Evolutionary conservation across 2,113 vertebrate genomes (phyloP), one percentile per base, ranked within the genome.

Genomic region (Tragulus kanchil): DNA sequence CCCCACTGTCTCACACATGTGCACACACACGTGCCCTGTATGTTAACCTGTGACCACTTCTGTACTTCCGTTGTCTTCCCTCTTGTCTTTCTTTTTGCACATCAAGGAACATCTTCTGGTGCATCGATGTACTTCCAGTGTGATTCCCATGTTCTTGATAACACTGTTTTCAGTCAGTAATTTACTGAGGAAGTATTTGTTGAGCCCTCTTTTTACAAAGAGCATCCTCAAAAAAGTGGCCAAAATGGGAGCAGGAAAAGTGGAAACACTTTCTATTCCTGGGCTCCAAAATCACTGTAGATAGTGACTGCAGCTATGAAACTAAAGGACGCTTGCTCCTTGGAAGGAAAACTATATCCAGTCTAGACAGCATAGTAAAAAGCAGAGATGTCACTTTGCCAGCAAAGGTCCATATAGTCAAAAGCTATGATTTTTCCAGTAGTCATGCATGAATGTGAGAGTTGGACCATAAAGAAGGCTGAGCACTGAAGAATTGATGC

Each of bases 121-220:
- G 4, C 56, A 0, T 67, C 26, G 42, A 12, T 86, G 36, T 0
- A 4, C 62, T 71, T 58, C 61, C 87, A 91, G 69, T 54, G 15
- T 62, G 62, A 16, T 16, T 88, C 59, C 52, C 19, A 10, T 87
- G 91, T 87, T 94, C 83, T 67, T 25, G 52, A 3, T 67, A 69
- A 42, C 36, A 87, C 26, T 67, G 11, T 64, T 83, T 83, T 67
- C 28, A 94, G 25, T 67, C 83, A 31, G 52, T 82, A 36, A 13
- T 73, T 90, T 50, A 50, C 50, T 86, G 54, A 73, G 36, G 56
- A 86, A 82, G 31, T 75, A 62, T 65, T 86, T 56, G 11, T 78
- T 58, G 87, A 82, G 17, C 52, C 36, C 50, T 89, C 31, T 91
- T 88, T 88, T 96, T 75, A 5, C 82, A 87, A 88, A 67, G 61